Evolutionary conservation across 2,113 vertebrate species (phyloP), one percentile per base, ranked within the genome.

Genomic region (Apodemus speciosus): DNA sequence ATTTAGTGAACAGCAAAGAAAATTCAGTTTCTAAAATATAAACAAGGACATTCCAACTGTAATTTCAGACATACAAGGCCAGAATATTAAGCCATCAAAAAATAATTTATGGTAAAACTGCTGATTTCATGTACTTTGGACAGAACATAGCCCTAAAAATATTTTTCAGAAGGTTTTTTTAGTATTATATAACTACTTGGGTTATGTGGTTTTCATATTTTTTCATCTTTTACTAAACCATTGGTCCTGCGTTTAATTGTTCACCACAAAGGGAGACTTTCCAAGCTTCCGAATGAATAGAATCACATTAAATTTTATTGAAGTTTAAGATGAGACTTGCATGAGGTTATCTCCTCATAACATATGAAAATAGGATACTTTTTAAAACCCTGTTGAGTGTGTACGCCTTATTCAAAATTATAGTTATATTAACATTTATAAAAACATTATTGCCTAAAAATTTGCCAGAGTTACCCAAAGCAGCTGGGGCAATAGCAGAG

Each of bases 141-240:
- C 53, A 80, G 68, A 97, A 73, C 64, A 92, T 46, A 93, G 40
- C 27, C 77, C 85, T 92, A 92, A 97, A 97, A 97, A 93, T 95
- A 95, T 79, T 49, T 90, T 96, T 96, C 53, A 85, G 87, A 89
- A 95, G 88, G 81, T 95, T 94, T 96, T 80, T 76, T 95, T 94
- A 91, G 94, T 94, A 93, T 97, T 96, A 93, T 92, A 46, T 96
- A 96, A 97, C 95, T 96, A 90, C 80, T 93, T 95, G 49, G 92
- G 92, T 97, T 95, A 85, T 96, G 96, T 88, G 95, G 97, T 94
- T 97, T 97, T 93, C 94, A 95, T 94, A 88, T 90, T 97, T 97
- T 96, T 95, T 89, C 88, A 60, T 89, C 58, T 96, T 96, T 96
- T 97, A 97, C 87, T 87, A 96, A 95, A 96, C 56, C 85, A 88